Evolutionary conservation across 2,113 vertebrate genomes (phyloP).

Genomic region (Sturnira hondurensis): DNA sequence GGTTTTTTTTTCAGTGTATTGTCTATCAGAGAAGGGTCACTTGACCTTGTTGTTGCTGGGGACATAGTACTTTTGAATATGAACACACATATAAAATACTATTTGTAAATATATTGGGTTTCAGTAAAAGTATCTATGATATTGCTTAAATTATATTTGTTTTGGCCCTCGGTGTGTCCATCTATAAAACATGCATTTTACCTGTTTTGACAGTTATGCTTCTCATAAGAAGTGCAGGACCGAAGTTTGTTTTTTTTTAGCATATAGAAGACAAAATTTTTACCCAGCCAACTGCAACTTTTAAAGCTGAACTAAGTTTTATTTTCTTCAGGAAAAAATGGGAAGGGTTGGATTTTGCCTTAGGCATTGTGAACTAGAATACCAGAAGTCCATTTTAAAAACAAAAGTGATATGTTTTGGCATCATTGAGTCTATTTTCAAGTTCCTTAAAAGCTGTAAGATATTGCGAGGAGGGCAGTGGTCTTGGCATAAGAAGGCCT

Average conservation of each 20-base stretch:
- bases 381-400: not conserved
- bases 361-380: not conserved
- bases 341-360: slow-evolving; percentile 21
- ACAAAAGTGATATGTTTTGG: not conserved
- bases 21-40: not conserved
- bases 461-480: not conserved
- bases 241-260: not conserved
- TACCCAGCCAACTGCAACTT: not conserved
- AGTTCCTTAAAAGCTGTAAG: not conserved
- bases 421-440: not conserved
- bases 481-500: not conserved
- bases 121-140: not conserved
- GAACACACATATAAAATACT: not conserved
- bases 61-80: not conserved
- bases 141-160: not conserved
- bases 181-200: not conserved
- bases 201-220: not conserved
- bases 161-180: not conserved
- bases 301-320: not conserved
- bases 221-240: not conserved
- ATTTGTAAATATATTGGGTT: not conserved
- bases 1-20: not conserved
- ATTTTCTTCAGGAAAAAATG: not conserved
- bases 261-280: not conserved
- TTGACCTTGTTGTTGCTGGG: not conserved